A percentile compares a stretch with the other conserved stretches of the same genome.
phyloP scores from a whole-genome alignment of 2,888 invertebrate genomes.

The Masnerella sp. region DNA sequence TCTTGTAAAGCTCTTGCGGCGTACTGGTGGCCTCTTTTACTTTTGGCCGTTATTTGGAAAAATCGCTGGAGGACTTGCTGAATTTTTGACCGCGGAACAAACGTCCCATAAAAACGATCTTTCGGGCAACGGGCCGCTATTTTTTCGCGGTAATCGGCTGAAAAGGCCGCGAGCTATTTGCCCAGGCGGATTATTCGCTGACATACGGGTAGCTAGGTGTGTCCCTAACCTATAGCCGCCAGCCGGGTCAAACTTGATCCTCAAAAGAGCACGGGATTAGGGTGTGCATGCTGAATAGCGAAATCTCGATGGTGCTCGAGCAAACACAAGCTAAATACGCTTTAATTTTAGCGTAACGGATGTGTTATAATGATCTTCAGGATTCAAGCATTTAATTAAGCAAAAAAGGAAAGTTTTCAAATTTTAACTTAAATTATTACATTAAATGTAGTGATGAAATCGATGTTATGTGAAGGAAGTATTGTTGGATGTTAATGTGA shows the following conservation, averaged over 20 bases:
- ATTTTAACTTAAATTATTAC: too few relatives aligned
- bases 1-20: too few relatives aligned
- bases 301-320: conserved; percentile 28
- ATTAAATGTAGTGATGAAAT: too few relatives aligned
- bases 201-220: conserved; percentile 55
- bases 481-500: too few relatives aligned
- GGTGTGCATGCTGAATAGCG: conserved; percentile 57
- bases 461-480: too few relatives aligned
- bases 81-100: conserved; percentile 20
- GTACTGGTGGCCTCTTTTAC: conserved; percentile 27
- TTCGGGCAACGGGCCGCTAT: conserved; percentile 63
- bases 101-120: conserved; percentile 22
- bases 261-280: conserved; percentile 58
- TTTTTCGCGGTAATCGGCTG: conserved; percentile 63
- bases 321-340: conserved; percentile 17
- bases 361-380: conserved; percentile 7
- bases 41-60: background rate
- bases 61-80: conserved; percentile 11
- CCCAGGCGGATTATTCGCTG: conserved; percentile 57
- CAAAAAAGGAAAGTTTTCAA: too few relatives aligned
- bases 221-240: conserved; percentile 64
- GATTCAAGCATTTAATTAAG: too few relatives aligned
- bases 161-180: conserved; percentile 67
- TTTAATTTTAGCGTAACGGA: conserved; percentile 7
- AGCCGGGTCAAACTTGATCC: conserved; percentile 48